These are phyloP conservation scores for Helostoma temminkii DNA, from an alignment of 2,797 vertebrate genomes.

Conservation along the genomic window DNA sequence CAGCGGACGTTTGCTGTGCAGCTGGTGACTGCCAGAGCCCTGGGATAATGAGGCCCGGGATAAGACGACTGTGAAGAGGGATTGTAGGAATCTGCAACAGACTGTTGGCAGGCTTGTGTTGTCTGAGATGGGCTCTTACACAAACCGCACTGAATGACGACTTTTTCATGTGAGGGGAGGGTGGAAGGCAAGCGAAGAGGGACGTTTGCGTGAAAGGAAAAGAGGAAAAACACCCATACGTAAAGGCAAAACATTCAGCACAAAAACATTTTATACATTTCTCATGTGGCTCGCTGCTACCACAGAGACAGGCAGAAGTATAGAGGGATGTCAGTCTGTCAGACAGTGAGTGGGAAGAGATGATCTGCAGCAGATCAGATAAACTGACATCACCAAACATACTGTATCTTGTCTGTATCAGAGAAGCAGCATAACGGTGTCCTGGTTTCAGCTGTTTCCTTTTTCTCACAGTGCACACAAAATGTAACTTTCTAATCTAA, in stretches of 20 bases:
- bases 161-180: constrained; percentile 28
- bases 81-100: constrained; percentile 63
- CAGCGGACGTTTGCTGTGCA: constrained; percentile 33
- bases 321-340: constrained; percentile 57
- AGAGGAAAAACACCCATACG: constrained; percentile 46
- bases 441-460: constrained; percentile 51
- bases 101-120: constrained; percentile 65
- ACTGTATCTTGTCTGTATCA: constrained; percentile 57
- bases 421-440: constrained; percentile 29
- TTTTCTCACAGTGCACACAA: constrained; percentile 32
- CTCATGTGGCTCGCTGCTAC: constrained; percentile 34
- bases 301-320: constrained; percentile 45
- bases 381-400: constrained; percentile 57
- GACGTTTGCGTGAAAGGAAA: constrained; percentile 32
- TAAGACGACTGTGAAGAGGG: constrained; percentile 60
- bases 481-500: constrained; percentile 9
- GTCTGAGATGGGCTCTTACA: constrained; percentile 63
- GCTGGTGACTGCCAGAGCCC: constrained; percentile 57
- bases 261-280: constrained; percentile 34
- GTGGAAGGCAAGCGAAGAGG: constrained; percentile 21
- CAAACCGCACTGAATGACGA: constrained; percentile 48
- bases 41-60: constrained; percentile 73
- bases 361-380: constrained; percentile 47
- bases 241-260: constrained; percentile 39
- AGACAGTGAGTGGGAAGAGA: constrained; percentile 63